Conservation (phyloP, 2,888 invertebrate species). For the Lithophane socia region DNA sequence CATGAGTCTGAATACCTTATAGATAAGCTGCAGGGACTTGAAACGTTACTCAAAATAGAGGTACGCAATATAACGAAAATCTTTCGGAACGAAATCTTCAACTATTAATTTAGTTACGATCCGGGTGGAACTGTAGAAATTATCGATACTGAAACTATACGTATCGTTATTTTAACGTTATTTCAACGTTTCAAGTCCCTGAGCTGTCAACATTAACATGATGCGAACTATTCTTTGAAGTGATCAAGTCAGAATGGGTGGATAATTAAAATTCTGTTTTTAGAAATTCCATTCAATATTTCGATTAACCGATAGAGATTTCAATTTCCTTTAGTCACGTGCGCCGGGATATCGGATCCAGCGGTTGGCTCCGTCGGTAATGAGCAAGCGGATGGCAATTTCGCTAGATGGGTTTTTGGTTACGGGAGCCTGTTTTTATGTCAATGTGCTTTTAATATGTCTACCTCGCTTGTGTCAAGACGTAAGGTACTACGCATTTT, state of each 20-base stretch:
- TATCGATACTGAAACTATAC: too few relatives aligned
- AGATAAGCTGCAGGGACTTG: too few relatives aligned
- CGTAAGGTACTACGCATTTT: constrained; percentile 68
- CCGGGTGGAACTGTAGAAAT: too few relatives aligned
- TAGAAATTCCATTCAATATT: constrained; percentile 84
- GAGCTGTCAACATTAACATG: not conserved
- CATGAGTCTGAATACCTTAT: not conserved
- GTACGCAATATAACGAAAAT: too few relatives aligned
- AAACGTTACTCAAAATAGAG: too few relatives aligned
- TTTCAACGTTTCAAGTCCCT: too few relatives aligned
- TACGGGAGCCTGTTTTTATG: constrained; percentile 83
- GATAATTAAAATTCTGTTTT: constrained; percentile 80
- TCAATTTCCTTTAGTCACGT: constrained; percentile 90
- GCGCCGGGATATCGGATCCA: constrained; percentile 88
- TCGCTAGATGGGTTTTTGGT: constrained; percentile 89
- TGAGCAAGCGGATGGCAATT: constrained; percentile 89
- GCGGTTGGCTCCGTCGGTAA: constrained; percentile 88
- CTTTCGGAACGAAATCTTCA: too few relatives aligned
- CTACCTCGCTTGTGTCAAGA: constrained; percentile 72
- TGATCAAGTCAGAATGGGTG: constrained; percentile 51
- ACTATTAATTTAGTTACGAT: too few relatives aligned
- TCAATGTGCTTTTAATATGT: constrained; percentile 85
- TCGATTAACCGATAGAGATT: constrained; percentile 90
- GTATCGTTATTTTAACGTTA: too few relatives aligned
- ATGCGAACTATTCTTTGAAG: constrained; percentile 32